Percentiles rank a stretch among this genome's conserved stretches.
Conservation (phyloP, 92 coral and sea anemone species). For the Zoanthus gigantus region DNA sequence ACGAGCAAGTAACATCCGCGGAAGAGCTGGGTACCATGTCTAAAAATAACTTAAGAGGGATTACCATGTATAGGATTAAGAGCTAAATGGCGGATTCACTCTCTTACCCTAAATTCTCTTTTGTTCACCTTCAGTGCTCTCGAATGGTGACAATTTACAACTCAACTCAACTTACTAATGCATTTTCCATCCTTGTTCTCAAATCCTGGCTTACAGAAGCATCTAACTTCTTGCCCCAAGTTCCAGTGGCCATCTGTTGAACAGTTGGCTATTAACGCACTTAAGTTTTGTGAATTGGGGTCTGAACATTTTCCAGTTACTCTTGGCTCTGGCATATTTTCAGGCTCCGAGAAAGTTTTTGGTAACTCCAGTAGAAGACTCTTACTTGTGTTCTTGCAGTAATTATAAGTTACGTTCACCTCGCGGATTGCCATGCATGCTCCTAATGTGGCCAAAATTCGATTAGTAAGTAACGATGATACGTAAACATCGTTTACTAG, state of each 20-base stretch:
- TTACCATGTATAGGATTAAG: too few species aligned
- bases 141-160: too few species aligned
- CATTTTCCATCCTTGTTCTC: slow-evolving; percentile 40
- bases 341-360: slow-evolving; percentile 71
- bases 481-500: too few species aligned
- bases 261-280: slow-evolving; percentile 61
- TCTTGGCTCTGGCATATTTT: slow-evolving; percentile 25
- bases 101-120: too few species aligned
- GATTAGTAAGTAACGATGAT: too few species aligned
- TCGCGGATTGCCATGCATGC: slow-evolving; percentile 61
- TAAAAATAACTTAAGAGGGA: too few species aligned
- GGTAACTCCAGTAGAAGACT: slow-evolving; percentile 64
- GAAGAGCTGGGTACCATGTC: too few species aligned
- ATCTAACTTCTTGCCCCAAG: slow-evolving; percentile 44
- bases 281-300: slow-evolving; percentile 57
- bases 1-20: too few species aligned
- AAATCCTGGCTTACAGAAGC: slow-evolving; percentile 83
- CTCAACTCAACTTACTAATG: slow-evolving; percentile 1
- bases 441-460: slow-evolving; percentile 34
- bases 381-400: slow-evolving; percentile 60
- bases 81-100: too few species aligned
- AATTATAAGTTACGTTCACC: slow-evolving; percentile 64
- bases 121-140: too few species aligned
- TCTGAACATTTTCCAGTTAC: slow-evolving; percentile 76
- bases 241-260: slow-evolving; percentile 83